Percentiles rank a stretch among this genome's conserved stretches.
These are phyloP conservation scores for Ophion ventricosus DNA, from an alignment of 2,888 invertebrate species.

Conservation along the genomic window DNA sequence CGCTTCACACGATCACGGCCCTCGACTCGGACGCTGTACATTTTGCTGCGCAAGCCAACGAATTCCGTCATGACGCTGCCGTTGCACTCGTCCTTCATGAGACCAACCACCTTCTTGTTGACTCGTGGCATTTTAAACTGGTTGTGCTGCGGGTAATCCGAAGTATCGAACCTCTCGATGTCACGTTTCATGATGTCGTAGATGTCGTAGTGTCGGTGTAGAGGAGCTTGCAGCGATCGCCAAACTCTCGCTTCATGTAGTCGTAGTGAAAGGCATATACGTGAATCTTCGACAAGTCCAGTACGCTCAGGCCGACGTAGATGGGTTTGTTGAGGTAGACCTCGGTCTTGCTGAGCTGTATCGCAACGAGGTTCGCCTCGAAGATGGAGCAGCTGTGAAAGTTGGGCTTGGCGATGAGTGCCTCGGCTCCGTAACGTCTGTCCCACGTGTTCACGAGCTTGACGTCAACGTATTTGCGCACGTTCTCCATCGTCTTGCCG, in stretches of 20 bases:
- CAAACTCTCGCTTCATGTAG: slow-evolving; percentile 35
- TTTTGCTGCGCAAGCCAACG: too few species aligned
- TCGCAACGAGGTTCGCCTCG: slow-evolving; percentile 76
- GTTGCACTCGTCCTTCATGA: too few species aligned
- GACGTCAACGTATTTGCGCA: slow-evolving; percentile 61
- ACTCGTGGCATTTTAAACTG: too few species aligned
- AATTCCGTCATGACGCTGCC: too few species aligned
- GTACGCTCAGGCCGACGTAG: slow-evolving; percentile 50
- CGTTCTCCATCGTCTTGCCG: slow-evolving; percentile 53
- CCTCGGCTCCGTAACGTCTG: too few species aligned
- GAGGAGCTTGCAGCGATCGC: slow-evolving; percentile 67
- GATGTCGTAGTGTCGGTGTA: slow-evolving; percentile 77
- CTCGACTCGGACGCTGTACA: too few species aligned
- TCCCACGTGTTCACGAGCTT: too few species aligned
- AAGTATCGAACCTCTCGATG: too few species aligned
- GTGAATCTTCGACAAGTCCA: slow-evolving; percentile 65
- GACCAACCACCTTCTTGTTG: too few species aligned
- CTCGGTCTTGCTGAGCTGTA: slow-evolving; percentile 74
- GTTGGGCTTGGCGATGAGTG: slow-evolving; percentile 68
- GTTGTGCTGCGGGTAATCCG: too few species aligned
- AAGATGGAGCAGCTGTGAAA: slow-evolving; percentile 75
- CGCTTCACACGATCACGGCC: too few species aligned
- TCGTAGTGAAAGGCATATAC: slow-evolving; percentile 63
- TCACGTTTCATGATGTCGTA: too few species aligned
- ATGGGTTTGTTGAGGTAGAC: slow-evolving; percentile 68